Evolutionary conservation across 1,140 invertebrate genomes (phyloP), one percentile per base, ranked within the genome.

Genomic region (Charaxes varanes): DNA sequence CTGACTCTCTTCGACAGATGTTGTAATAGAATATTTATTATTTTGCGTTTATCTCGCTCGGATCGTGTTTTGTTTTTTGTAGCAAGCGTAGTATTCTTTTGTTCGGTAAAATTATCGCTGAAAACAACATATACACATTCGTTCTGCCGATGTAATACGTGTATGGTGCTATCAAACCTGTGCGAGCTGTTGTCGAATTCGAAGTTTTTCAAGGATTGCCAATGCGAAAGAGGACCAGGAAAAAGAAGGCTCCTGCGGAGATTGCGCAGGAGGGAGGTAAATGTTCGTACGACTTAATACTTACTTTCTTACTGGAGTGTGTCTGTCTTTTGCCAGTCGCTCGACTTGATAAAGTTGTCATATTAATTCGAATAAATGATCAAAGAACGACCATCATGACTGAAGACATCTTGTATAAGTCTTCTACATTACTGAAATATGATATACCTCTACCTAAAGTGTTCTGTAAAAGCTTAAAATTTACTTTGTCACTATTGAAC

Each of bases 151-250:
- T 36, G 37, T 26, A 10, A 23, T 53, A 27, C 7, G 31, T 79
- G 68, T 51, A 77, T 77, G 73, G 73, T 82, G 36, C 63, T 83
- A 16, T 49, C 77, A 3, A 64, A 51, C 31, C 44, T 83, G 61
- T 83, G 68, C 76, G 66, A 65, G 37, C 63, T 80, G 73, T 69
- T 83, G 50, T 79, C 74, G 27, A 74, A 68, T 40, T 61, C 67
- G 38, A 79, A 72, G 43, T 44, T 71, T 27, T 80, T 78, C 37
- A 82, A 80, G 43, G 55, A 80, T 23, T 82, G 78, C 68, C 71
- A 78, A 77, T 82, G 78, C 78, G 78, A 80, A 77, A 76, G 76
- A 79, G 66, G 65, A 55, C 55, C 73, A 70, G 78, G 76, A 80
- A 82, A 71, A 79, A 78, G 74, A 41, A 69, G 78, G 26, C 56